These are phyloP conservation scores for Digitonthophagus gazella DNA, from an alignment of 2,888 invertebrate species.

Conservation along the genomic window DNA sequence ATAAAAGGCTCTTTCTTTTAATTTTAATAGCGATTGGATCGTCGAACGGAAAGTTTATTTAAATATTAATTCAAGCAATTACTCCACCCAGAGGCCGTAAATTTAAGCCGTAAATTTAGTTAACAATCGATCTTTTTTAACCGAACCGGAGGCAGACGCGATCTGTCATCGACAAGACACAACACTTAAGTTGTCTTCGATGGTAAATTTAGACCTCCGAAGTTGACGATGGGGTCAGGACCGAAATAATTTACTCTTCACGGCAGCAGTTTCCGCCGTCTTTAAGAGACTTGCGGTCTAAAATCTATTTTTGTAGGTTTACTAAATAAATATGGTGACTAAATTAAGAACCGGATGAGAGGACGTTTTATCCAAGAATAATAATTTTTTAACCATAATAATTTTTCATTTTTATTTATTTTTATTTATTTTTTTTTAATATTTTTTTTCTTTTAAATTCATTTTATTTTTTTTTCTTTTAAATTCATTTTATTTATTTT, in stretches of 20 bases:
- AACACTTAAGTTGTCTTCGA: neutral
- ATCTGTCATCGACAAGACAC: neutral
- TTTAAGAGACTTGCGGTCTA: neutral
- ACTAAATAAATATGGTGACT: neutral
- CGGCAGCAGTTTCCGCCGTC: neutral
- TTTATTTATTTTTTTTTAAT: too few relatives aligned
- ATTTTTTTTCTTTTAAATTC: too few relatives aligned
- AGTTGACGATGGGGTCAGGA: neutral
- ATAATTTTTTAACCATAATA: too few relatives aligned
- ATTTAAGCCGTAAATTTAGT: neutral
- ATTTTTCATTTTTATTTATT: too few relatives aligned
- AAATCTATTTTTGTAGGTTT: neutral
- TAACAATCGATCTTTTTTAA: neutral
- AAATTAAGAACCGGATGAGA: neutral
- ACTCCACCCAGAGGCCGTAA: neutral
- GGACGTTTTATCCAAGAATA: too few relatives aligned
- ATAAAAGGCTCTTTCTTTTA: neutral
- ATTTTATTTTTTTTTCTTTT: neutral
- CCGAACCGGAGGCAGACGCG: neutral
- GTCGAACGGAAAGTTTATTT: neutral
- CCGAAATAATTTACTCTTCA: neutral
- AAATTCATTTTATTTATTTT: neutral
- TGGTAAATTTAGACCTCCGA: neutral
- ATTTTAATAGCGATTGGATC: neutral
- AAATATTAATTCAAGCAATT: neutral